phyloP scores from a whole-genome alignment of 2,797 vertebrate species.

The Furcifer pardalis region DNA sequence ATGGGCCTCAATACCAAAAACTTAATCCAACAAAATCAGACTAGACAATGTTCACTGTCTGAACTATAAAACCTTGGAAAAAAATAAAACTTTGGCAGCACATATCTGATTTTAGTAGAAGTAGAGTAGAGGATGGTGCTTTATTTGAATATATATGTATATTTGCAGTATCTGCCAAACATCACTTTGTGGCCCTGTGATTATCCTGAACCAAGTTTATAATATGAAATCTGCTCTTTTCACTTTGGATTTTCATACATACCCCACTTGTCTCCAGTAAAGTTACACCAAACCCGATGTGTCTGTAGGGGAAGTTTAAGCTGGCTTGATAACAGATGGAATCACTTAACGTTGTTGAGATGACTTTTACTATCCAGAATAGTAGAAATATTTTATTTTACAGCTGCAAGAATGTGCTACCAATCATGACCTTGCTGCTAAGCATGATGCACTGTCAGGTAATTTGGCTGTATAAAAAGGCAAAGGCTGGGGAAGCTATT shows the following conservation, averaged over 20 bases:
- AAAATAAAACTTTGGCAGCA: not conserved
- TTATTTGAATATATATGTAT: not conserved
- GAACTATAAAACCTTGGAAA: not conserved
- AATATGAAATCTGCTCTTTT: not conserved
- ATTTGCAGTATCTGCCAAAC: not conserved
- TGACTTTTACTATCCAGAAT: conserved; percentile 68
- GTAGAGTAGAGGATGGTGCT: no score
- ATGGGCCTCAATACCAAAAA: not conserved
- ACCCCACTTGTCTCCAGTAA: conserved; percentile 65
- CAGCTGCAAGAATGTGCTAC: conserved; percentile 55
- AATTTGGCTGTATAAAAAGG: conserved; percentile 40
- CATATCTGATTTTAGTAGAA: not conserved
- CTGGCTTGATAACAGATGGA: conserved; percentile 61
- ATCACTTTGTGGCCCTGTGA: not conserved
- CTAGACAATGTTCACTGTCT: not conserved
- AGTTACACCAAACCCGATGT: conserved; percentile 62
- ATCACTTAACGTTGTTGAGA: conserved; percentile 68
- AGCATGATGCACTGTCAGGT: conserved; percentile 64
- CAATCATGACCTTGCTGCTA: conserved; percentile 46
- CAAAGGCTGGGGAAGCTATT: conserved; percentile 27
- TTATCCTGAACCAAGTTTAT: not conserved
- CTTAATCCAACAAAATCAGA: not conserved
- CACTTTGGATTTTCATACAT: not conserved
- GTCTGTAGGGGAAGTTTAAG: conserved; percentile 58
- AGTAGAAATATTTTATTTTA: conserved; percentile 67